phyloP scores from a whole-genome alignment of 1,140 invertebrate species.

The Neoseiulus cucumeris region DNA sequence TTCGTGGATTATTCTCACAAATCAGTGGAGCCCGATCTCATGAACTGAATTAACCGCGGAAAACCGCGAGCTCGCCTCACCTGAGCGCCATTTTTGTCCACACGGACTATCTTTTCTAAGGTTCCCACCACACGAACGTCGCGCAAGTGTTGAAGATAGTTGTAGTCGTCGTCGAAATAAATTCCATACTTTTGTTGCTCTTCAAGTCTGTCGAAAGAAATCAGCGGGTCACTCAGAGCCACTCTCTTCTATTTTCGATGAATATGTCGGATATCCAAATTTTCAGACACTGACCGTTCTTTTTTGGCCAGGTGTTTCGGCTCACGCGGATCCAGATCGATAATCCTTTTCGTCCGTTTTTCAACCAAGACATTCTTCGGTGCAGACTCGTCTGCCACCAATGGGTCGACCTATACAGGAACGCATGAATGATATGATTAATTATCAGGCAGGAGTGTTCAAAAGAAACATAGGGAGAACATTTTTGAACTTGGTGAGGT shows the following conservation, averaged over 20 bases:
- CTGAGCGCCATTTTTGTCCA: constrained; percentile 15
- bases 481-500: too few species aligned
- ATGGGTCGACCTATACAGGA: constrained; percentile 41
- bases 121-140: constrained; percentile 32
- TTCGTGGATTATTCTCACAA: too few species aligned
- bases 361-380: constrained; percentile 58
- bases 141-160: constrained; percentile 80
- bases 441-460: background rate
- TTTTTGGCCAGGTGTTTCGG: background rate
- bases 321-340: constrained; percentile 14
- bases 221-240: constrained; percentile 16
- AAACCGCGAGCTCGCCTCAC: constrained; percentile 11
- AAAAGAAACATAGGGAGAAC: background rate
- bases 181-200: constrained; percentile 78
- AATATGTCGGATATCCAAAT: background rate
- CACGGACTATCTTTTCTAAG: constrained; percentile 20
- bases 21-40: too few species aligned
- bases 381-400: constrained; percentile 63
- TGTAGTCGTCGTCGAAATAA: constrained; percentile 84
- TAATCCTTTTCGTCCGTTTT: constrained; percentile 18
- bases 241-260: background rate
- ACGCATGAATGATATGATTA: background rate
- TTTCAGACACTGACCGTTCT: background rate
- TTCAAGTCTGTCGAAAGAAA: constrained; percentile 34
- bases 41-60: too few species aligned